Base-by-base conservation (phyloP, 2,113 vertebrate genomes). In the Emydura subglobosa region DNA sequence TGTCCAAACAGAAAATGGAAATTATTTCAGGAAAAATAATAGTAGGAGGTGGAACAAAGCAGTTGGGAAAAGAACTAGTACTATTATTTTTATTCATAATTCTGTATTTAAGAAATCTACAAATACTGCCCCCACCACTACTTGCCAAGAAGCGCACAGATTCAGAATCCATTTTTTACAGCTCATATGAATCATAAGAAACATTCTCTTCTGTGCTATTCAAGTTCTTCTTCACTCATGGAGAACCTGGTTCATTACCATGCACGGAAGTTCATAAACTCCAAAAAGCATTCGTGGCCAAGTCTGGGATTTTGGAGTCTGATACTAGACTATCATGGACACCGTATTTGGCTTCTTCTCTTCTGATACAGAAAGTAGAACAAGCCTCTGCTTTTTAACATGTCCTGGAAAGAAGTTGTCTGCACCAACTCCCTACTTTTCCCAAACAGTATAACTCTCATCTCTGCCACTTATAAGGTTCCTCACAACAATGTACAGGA, bases 71-170 rank as follows among this genome's bases (percentile, higher is more conserved):
- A 54, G 57, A 86, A 68, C 10, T 50, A 39, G 54, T 34, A 72
- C 39, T 3, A 17, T 27, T 42, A 34, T 74, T 65, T 34, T 55
- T 16, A 49, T 44, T 79, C 65, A 79, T 84, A 44, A 5, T 22
- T 42, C n/a, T 0, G 0, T 34, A 55, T 34, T 44, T 61, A 27
- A 81, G 31, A 50, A 57, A n/a, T 0, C 1, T 61, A 81, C 27
- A 83, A 57, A 49, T 25, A 29, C 44, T 74, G 44, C 51, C 68
- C 44, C 83, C 59, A 21, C 6, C 61, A 22, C 78, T 85, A 10
- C 24, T 1, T 50, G 21, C 12, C 13, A 0, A 17, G 2, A 17
- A 4, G 10, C 21, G n/a, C 47, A 57, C 5, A 9, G 55, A 29
- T 57, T 55, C 39, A 24, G 49, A 42, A 51, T 83, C 27, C n/a